Conservation (phyloP, 2,113 vertebrate genomes). For the Scytalopus superciliaris region DNA sequence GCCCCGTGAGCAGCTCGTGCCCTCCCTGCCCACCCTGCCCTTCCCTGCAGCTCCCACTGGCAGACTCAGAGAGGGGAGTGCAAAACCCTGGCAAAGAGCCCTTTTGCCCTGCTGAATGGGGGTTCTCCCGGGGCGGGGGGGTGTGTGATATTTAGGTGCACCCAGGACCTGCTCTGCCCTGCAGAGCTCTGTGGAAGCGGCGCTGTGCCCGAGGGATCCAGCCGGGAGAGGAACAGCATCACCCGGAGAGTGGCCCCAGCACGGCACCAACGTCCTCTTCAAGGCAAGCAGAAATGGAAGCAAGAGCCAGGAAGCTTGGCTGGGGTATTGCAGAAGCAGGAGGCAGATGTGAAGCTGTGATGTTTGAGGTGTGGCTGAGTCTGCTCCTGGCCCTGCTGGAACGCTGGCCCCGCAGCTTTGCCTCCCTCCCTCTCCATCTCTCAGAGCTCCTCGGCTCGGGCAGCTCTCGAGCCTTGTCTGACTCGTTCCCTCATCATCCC, state of each 20-base stretch:
- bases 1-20: rapidly evolving
- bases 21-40: neutral
- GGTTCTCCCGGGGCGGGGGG: neutral
- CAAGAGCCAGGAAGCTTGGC: neutral
- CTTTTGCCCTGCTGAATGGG: neutral
- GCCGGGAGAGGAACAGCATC: neutral
- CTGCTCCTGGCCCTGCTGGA: neutral
- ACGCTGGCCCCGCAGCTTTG: neutral
- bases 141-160: rapidly evolving
- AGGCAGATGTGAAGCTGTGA: neutral
- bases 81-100: rapidly evolving
- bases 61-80: rapidly evolving
- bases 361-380: neutral
- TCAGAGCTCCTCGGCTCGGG: neutral
- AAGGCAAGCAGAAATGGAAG: neutral
- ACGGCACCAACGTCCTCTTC: neutral
- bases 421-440: neutral
- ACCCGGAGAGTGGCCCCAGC: rapidly evolving
- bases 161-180: neutral
- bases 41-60: neutral
- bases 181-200: rapidly evolving
- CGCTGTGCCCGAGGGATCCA: rapidly evolving
- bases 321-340: neutral
- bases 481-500: rapidly evolving
- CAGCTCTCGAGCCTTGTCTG: rapidly evolving